These are phyloP conservation scores for Bombus confusus DNA, from an alignment of 1,140 invertebrate species.

Conservation along the genomic window DNA sequence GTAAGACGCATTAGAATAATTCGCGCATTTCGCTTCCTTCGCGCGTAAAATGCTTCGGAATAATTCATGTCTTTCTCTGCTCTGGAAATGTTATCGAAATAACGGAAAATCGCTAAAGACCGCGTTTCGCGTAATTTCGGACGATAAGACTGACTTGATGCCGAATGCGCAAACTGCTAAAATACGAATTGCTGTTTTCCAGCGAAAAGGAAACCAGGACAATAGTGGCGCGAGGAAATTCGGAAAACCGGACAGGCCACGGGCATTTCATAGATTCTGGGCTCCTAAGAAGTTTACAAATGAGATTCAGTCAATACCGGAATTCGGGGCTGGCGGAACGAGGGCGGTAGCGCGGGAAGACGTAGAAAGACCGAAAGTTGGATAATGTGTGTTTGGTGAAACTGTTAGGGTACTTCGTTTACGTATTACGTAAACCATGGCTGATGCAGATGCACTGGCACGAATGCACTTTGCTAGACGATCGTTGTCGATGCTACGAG, in stretches of 20 bases:
- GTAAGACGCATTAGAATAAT: too few species aligned
- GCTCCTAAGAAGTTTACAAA: background rate
- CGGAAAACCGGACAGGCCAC: background rate
- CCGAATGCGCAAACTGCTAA: background rate
- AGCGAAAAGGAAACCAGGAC: background rate
- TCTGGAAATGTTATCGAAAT: too few species aligned
- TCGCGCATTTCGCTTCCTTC: too few species aligned
- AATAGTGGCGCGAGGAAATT: background rate
- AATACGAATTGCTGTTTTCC: background rate
- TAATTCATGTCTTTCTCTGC: too few species aligned
- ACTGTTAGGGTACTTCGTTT: background rate
- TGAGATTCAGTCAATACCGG: conserved; percentile 11
- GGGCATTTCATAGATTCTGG: conserved; percentile 6
- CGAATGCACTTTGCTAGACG: background rate
- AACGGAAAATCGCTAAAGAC: too few species aligned
- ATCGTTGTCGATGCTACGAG: background rate
- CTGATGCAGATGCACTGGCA: background rate
- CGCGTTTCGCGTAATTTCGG: too few species aligned
- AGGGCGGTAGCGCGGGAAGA: background rate
- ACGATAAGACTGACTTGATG: too few species aligned
- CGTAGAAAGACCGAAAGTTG: conserved; percentile 13
- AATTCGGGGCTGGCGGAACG: background rate
- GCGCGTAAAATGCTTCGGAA: too few species aligned
- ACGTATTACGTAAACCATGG: conserved; percentile 1
- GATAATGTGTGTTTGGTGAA: conserved; percentile 26